phyloP scores from a whole-genome alignment of 2,888 invertebrate genomes.

The Diadegma fenestrale region DNA sequence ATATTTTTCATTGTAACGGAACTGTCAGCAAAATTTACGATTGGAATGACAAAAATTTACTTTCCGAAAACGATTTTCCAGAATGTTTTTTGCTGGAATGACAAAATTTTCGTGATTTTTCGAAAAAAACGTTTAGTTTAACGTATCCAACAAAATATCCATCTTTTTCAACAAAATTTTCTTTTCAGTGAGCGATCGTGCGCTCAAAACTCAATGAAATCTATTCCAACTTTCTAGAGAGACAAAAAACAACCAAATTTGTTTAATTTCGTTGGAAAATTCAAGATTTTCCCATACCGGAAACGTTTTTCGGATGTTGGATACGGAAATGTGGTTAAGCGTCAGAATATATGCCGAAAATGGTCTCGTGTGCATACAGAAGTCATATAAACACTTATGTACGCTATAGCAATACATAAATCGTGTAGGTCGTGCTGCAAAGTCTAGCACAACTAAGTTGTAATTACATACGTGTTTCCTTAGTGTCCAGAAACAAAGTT shows the following conservation, averaged over 20 bases:
- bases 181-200: too few relatives aligned
- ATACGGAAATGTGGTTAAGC: background rate
- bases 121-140: too few relatives aligned
- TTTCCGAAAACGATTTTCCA: too few relatives aligned
- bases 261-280: background rate
- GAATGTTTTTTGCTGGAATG: too few relatives aligned
- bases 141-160: too few relatives aligned
- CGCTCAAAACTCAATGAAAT: too few relatives aligned
- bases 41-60: too few relatives aligned
- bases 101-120: too few relatives aligned
- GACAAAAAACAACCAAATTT: background rate
- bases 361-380: background rate
- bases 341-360: background rate
- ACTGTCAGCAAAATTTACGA: too few relatives aligned
- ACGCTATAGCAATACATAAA: background rate
- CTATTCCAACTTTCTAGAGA: too few relatives aligned
- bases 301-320: background rate
- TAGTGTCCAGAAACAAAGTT: constrained; percentile 32
- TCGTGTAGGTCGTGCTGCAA: background rate
- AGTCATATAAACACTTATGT: constrained; percentile 4
- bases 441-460: constrained; percentile 51
- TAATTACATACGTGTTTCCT: constrained; percentile 44
- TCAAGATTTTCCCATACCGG: background rate
- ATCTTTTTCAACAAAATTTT: too few relatives aligned
- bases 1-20: too few relatives aligned